Evolutionary conservation across 2,113 vertebrate genomes (phyloP).

Genomic region (Oncorhynchus clarkii): DNA sequence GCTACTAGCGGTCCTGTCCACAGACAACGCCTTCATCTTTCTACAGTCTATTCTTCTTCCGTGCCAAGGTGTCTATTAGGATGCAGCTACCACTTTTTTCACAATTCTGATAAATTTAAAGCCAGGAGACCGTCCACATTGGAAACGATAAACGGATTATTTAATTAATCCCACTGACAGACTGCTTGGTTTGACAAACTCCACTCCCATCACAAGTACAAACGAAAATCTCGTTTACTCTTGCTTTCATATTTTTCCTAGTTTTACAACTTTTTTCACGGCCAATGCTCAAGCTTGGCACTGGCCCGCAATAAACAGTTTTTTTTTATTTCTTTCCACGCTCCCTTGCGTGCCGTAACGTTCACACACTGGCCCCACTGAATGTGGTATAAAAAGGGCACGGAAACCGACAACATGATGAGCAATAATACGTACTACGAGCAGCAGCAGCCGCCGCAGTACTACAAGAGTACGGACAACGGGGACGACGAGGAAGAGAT

Average conservation of each 20-base stretch:
- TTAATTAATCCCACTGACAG: constrained; percentile 22
- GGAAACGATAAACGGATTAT: constrained; percentile 11
- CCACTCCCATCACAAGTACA: background rate
- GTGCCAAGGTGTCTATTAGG: constrained; percentile 19
- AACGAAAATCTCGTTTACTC: background rate
- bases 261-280: constrained; percentile 30
- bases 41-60: constrained; percentile 2
- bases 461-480: constrained; percentile 61
- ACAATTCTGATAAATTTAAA: background rate
- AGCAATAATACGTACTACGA: constrained; percentile 74
- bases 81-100: constrained; percentile 13
- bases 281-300: constrained; percentile 29
- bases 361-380: constrained; percentile 50
- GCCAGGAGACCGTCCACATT: constrained; percentile 15
- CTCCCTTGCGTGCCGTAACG: constrained; percentile 46
- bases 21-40: background rate
- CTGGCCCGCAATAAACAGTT: constrained; percentile 26
- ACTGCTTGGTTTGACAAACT: constrained; percentile 24
- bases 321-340: constrained; percentile 5
- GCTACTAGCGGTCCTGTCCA: background rate
- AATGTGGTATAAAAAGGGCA: constrained; percentile 57
- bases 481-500: constrained; percentile 76
- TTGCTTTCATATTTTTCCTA: constrained; percentile 19
- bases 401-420: constrained; percentile 68
- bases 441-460: constrained; percentile 65